Conservation (phyloP, 2,113 vertebrate species). For the Eleginops maclovinus region DNA sequence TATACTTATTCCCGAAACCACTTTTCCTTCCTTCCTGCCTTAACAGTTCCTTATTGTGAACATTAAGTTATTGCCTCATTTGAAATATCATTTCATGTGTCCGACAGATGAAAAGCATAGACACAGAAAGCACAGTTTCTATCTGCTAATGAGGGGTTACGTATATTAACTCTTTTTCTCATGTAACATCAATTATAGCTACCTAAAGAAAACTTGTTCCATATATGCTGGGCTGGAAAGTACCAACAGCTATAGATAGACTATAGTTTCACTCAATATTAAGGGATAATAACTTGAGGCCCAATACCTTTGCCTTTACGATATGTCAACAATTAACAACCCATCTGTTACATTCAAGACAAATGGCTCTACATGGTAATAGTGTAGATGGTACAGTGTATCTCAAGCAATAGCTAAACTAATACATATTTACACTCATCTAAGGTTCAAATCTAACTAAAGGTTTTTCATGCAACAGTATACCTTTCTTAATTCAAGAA, state of each 20-base stretch:
- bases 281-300: constrained; percentile 3
- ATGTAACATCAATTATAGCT: constrained; percentile 18
- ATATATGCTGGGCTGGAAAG: constrained; percentile 19
- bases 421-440: not conserved
- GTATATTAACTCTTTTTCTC: constrained; percentile 21
- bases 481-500: no score
- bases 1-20: constrained; percentile 21
- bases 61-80: constrained; percentile 11
- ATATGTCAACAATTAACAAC: not conserved
- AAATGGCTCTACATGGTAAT: not conserved
- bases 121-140: constrained; percentile 42
- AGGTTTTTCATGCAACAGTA: no score
- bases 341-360: not conserved
- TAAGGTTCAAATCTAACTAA: not conserved
- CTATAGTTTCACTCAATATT: not conserved
- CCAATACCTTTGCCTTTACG: not conserved
- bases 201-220: constrained; percentile 9
- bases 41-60: constrained; percentile 30
- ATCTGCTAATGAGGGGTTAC: constrained; percentile 22
- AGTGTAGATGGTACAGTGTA: not conserved
- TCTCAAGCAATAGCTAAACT: not conserved
- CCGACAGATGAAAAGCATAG: constrained; percentile 40
- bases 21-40: constrained; percentile 15
- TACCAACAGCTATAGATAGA: not conserved
- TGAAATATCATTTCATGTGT: constrained; percentile 51